These are phyloP conservation scores for Pogonophryne albipinna DNA, from an alignment of 2,797 vertebrate species.

Conservation along the genomic window DNA sequence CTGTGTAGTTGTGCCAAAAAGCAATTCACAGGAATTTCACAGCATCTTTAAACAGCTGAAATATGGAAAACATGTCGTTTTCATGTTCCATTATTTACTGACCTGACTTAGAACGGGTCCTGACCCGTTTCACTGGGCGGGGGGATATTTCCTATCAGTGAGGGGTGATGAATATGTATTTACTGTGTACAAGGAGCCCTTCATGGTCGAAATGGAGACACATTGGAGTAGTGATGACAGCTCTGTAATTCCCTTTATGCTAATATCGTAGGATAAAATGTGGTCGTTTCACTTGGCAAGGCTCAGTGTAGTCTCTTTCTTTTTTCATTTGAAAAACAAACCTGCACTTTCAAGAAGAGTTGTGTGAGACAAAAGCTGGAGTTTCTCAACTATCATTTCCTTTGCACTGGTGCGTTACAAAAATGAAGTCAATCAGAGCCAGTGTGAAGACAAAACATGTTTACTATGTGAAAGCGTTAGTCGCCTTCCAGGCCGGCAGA, in stretches of 20 bases:
- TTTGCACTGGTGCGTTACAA: conserved; percentile 38
- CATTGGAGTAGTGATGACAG: conserved; percentile 63
- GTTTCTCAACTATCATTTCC: conserved; percentile 47
- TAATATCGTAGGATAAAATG: conserved; percentile 57
- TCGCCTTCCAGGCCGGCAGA: conserved; percentile 73
- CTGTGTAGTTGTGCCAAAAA: conserved; percentile 80
- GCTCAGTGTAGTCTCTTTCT: conserved; percentile 3
- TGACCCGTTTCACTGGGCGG: conserved; percentile 43
- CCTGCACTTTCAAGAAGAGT: conserved; percentile 22
- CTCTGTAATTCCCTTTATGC: conserved; percentile 55
- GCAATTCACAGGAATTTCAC: conserved; percentile 79
- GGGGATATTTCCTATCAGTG: conserved; percentile 48
- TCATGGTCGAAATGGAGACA: conserved; percentile 58
- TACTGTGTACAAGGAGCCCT: conserved; percentile 46
- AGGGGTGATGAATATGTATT: conserved; percentile 74
- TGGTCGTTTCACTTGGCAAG: conserved; percentile 56
- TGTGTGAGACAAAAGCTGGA: conserved; percentile 48
- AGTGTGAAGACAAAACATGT: conserved; percentile 64
- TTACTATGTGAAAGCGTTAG: conserved; percentile 63
- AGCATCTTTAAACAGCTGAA: conserved; percentile 79
- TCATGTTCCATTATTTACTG: conserved; percentile 75
- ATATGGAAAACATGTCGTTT: conserved; percentile 75
- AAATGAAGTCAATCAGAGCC: conserved; percentile 52
- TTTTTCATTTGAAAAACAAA: conserved; percentile 12
- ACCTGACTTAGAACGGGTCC: conserved; percentile 57